A percentile compares a stretch with the other conserved stretches of the same genome.
phyloP scores from a whole-genome alignment of 2,797 vertebrate species.

The Choloepus didactylus region DNA sequence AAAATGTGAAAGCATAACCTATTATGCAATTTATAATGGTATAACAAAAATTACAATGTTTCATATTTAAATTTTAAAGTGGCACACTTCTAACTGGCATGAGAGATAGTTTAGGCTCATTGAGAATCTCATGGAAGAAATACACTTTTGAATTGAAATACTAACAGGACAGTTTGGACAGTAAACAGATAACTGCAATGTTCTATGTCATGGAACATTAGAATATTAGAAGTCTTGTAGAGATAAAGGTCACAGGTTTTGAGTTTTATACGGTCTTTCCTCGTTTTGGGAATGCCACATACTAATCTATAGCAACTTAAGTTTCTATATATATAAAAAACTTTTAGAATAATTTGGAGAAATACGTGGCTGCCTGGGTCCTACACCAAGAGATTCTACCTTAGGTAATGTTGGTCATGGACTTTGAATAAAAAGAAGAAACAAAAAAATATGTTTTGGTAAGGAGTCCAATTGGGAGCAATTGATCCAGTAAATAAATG shows the following conservation, averaged over 20 bases:
- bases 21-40: not conserved
- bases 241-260: not conserved
- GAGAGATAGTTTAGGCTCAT: not conserved
- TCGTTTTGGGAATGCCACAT: not conserved
- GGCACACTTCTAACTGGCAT: not conserved
- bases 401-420: too few relatives aligned
- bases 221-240: not conserved
- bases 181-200: not conserved
- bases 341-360: not conserved
- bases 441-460: too few relatives aligned
- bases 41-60: not conserved
- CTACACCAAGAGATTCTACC: too few relatives aligned
- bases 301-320: not conserved
- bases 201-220: not conserved
- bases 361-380: too few relatives aligned
- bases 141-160: rapidly evolving
- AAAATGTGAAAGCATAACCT: not conserved
- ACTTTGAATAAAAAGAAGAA: too few relatives aligned
- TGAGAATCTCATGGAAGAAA: not conserved
- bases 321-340: not conserved
- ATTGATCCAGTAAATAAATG: too few relatives aligned
- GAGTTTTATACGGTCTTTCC: rapidly evolving
- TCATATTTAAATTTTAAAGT: not conserved
- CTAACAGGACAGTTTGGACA: not conserved
- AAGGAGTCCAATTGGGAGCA: too few relatives aligned